phyloP scores from a whole-genome alignment of 2,797 vertebrate genomes.

The Silurus lanzhouensis region DNA sequence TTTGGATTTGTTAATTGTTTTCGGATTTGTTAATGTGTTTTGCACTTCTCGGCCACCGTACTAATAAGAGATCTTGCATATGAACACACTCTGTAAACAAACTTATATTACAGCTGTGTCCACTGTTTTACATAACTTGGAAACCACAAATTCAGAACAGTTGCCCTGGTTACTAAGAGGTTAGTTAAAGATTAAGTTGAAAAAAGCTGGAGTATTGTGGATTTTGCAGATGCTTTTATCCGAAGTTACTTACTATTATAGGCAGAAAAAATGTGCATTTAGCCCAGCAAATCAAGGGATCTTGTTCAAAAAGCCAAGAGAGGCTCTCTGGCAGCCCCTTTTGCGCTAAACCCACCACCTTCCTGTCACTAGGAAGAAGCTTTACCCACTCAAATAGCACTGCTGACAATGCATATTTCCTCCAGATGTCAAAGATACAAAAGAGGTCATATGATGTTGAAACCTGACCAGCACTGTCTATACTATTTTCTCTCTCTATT shows the following conservation, averaged over 20 bases:
- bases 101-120: not conserved
- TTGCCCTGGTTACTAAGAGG: constrained; percentile 3
- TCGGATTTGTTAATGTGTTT: too few species aligned
- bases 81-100: not conserved
- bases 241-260: not conserved
- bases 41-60: too few species aligned
- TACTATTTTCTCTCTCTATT: not conserved
- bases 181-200: constrained; percentile 20
- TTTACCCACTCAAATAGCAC: not conserved
- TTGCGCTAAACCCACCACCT: not conserved
- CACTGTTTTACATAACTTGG: not conserved
- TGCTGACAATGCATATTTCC: constrained; percentile 10
- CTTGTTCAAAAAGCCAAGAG: not conserved
- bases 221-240: constrained; percentile 11
- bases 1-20: too few species aligned
- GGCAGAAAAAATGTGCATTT: not conserved
- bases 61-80: not conserved
- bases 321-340: not conserved
- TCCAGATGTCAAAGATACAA: constrained; percentile 25
- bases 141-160: not conserved
- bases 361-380: not conserved
- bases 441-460: constrained; percentile 23
- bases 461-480: constrained; percentile 25
- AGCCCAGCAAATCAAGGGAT: not conserved
- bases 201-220: constrained; percentile 9